Evolutionary conservation across 2,888 invertebrate genomes (phyloP).

Genomic region (Poecilobothrus nobilitatus): DNA sequence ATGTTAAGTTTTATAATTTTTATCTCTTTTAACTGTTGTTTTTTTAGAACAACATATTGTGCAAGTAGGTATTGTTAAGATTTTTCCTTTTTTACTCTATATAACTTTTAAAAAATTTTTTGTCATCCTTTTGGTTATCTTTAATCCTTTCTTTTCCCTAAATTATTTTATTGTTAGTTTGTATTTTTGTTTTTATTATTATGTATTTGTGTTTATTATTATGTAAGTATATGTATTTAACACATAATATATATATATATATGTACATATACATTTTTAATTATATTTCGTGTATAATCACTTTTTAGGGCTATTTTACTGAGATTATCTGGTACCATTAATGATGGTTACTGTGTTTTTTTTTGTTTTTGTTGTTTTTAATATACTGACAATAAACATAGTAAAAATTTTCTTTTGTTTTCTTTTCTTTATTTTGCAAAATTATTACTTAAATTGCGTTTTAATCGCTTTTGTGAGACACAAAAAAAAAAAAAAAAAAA

Average conservation of each 20-base stretch:
- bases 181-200: not conserved
- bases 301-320: slow-evolving; percentile 1
- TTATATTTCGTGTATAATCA: not conserved
- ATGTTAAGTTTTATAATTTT: too few relatives aligned
- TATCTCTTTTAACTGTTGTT: too few relatives aligned
- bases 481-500: not conserved
- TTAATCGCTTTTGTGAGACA: not conserved
- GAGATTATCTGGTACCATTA: not conserved
- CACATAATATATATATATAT: not conserved
- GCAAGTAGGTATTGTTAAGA: too few relatives aligned
- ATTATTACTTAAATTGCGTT: not conserved
- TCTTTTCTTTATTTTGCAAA: not conserved
- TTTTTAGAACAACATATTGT: too few relatives aligned
- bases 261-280: not conserved
- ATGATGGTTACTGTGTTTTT: not conserved
- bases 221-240: too few relatives aligned
- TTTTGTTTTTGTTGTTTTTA: not conserved
- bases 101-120: not conserved
- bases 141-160: not conserved
- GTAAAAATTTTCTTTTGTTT: not conserved
- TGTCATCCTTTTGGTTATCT: not conserved
- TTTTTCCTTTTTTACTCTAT: too few relatives aligned
- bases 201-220: not conserved
- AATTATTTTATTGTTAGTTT: not conserved
- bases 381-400: slow-evolving; percentile 6